Base-by-base conservation (phyloP, 2,797 vertebrate species). In the Echiichthys vipera region DNA sequence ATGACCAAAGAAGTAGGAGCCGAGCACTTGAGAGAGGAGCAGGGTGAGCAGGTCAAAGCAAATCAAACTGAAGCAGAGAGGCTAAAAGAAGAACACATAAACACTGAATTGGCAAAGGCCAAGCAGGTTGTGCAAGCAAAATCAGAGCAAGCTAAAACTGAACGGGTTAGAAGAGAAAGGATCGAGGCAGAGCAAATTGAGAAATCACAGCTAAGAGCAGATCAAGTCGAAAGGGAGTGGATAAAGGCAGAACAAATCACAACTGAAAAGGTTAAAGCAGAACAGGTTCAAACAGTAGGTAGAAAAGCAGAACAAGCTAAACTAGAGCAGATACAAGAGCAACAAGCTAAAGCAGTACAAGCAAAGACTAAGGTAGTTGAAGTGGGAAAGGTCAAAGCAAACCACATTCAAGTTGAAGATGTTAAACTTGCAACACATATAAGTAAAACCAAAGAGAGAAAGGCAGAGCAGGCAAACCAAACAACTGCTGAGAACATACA, bases 61-160 rank as follows among this genome's bases (percentile, higher is more conserved):
- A 74, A 87, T 32, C 76, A 45, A 59, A 57, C 70, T 67, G 67
- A 72, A 78, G 61, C 55, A 55, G 57, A 85, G 61, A 76, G 47
- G 50, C 78, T 77, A 59, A 87, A 86, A 84, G 73, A 69, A 61
- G 75, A 87, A 74, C 54, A 56, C 40, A 74, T 84, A 57, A 84
- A 88, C 86, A 62, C 46, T 65, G 54, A 89, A 66, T 65, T 39
- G 45, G 49, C 55, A 57, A 68, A 69, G 36, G 37, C 15, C 0
- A 59, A 82, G 70, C 56, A 51, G 43, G 25, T 56, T 15, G 62
- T 34, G 34, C 30, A 66, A 62, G 47, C 46, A 61, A 77, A 55
- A 77, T 46, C 66, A 70, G 68, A 79, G 56, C 50, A 76, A 70
- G 63, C 25, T 58, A 71, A 81, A 88, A 49, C 50, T 71, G 76